A percentile compares a stretch with the other conserved stretches of the same genome.
Evolutionary conservation across 2,888 invertebrate genomes (phyloP).

Genomic region (Pammene fasciana): DNA sequence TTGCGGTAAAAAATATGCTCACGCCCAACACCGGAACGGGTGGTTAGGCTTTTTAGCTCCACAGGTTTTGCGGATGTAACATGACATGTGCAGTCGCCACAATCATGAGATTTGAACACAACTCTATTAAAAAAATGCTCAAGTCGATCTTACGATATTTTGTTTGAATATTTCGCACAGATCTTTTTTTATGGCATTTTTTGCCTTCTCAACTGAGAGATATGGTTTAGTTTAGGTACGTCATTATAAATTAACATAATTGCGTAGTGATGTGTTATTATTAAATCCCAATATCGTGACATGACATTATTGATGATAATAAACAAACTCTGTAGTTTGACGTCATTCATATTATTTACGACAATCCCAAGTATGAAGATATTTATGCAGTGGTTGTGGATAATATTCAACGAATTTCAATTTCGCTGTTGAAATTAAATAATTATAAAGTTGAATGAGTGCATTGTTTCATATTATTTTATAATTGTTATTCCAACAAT

Average conservation of each 20-base stretch:
- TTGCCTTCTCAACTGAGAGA: no score
- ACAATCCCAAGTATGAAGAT: constrained; percentile 9
- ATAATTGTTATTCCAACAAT: no score
- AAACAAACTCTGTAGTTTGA: neutral
- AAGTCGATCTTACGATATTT: no score
- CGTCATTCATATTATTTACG: constrained; percentile 7
- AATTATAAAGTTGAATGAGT: constrained; percentile 21
- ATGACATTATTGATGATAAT: constrained; percentile 13
- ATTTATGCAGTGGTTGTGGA: constrained; percentile 8
- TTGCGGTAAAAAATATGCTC: constrained; percentile 21
- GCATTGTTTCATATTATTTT: no score
- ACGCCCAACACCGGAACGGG: constrained; percentile 2
- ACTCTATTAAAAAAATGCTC: no score
- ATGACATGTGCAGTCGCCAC: neutral
- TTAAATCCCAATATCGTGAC: neutral
- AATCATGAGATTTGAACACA: neutral
- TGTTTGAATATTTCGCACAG: no score
- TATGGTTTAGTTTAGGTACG: neutral
- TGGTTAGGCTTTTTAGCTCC: constrained; percentile 7
- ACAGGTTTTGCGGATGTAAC: constrained; percentile 2
- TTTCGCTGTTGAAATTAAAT: constrained; percentile 26
- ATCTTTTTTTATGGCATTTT: no score
- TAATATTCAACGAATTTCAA: constrained; percentile 21
- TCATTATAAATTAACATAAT: constrained; percentile 5
- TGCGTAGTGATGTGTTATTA: constrained; percentile 3